Percentiles rank a stretch among this genome's conserved stretches.
Evolutionary conservation across 1,140 invertebrate genomes (phyloP).

Genomic region (Gryllus bimaculatus): DNA sequence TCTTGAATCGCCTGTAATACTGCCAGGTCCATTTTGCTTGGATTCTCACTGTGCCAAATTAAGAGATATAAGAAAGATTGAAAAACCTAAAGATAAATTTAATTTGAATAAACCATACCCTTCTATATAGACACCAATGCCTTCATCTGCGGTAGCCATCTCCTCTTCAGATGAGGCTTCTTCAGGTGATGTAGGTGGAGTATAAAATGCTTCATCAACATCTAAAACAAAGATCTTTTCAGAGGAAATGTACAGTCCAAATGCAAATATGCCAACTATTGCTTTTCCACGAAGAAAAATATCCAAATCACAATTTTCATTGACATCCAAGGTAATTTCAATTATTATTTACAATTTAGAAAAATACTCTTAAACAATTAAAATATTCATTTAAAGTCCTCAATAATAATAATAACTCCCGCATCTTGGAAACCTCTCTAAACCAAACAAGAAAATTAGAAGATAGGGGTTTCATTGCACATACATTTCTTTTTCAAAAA

Average conservation of each 20-base stretch:
- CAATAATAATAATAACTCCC: no score
- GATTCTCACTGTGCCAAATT: conserved; percentile 44
- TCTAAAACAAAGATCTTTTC: background rate
- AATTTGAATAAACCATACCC: background rate
- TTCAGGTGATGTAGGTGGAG: background rate
- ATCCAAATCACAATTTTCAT: background rate
- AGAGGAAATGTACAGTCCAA: no score
- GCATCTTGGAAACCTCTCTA: no score
- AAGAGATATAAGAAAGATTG: conserved; percentile 8
- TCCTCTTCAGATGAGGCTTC: conserved; percentile 12
- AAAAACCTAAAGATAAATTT: background rate
- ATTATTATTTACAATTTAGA: no score
- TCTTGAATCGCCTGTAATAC: conserved; percentile 54
- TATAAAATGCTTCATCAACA: background rate
- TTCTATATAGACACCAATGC: background rate
- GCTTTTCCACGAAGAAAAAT: background rate
- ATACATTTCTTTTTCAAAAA: no score
- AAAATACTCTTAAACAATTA: no score
- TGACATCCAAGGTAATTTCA: background rate
- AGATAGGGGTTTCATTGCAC: no score
- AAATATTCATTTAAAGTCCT: no score
- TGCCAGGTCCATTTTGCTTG: conserved; percentile 57
- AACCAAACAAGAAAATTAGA: no score
- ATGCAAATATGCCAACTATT: background rate
- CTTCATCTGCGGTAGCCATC: background rate